Base-by-base conservation (phyloP, 2,113 vertebrate genomes). In the Procavia capensis region DNA sequence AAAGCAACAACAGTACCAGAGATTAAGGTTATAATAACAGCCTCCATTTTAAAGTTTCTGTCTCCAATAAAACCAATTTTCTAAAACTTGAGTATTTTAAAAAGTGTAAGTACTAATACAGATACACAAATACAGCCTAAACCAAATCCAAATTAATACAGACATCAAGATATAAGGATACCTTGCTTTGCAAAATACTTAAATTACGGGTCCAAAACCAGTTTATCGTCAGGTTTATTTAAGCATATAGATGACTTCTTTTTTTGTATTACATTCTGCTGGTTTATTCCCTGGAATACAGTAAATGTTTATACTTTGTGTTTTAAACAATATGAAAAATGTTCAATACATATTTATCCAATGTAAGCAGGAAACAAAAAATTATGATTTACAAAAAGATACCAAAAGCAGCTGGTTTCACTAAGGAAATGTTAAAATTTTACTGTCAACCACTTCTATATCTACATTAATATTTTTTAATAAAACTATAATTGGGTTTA, bases 1-100 rank as follows among this genome's bases (percentile, higher is more conserved):
- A 96, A 96, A 86, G 94, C 95, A 97, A 91, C 64, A 96, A 87
- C 39, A 11, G n/a, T 27, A 93, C 75, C 70, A 95, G 83, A 97
- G 36, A 76, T 95, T 39, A 91, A 84, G 61, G 85, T 76, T 72
- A 79, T 24, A 92, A 72, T 43, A 54, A 81, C 7, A 43, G 59
- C 87, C 84, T 95, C 64, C 50, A 94, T 54, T 50, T 90, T 88
- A 85, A 85, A 96, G 80, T 86, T 70, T 75, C 88, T 94, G 86
- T 63, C 94, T 91, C 68, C 36, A 70, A 88, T 92, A 90, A n/a
- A n/a, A 81, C 68, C 75, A 3, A 36, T 43, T 80, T 91, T 93
- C 76, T 85, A n/a, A 88, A 92, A 84, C 80, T 20, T 68, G 54
- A 95, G 16, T 27, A 74, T 66, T 88, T 88, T 25, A 43, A 93